phyloP scores from a whole-genome alignment of 1,140 invertebrate genomes.

The Teleopsis dalmanni region DNA sequence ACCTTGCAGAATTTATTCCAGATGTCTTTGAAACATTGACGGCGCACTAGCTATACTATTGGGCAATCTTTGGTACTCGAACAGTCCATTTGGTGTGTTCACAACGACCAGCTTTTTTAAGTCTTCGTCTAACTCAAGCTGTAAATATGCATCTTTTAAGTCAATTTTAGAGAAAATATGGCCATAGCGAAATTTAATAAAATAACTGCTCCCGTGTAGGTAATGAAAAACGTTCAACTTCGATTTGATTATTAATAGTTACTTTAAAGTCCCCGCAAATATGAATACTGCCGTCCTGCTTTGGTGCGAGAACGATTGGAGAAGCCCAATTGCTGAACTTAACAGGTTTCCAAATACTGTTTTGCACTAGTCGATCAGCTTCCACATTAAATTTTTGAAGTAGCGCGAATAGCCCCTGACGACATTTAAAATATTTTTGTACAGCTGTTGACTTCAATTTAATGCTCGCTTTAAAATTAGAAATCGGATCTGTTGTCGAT shows the following conservation, averaged over 20 bases:
- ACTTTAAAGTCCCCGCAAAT: conserved; percentile 45
- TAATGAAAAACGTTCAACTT: conserved; percentile 34
- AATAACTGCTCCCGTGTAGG: conserved; percentile 30
- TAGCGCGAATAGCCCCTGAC: conserved; percentile 20
- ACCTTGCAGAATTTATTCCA: conserved; percentile 26
- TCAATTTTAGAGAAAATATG: conserved; percentile 29
- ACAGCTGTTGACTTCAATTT: conserved; percentile 1
- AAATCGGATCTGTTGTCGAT: too few relatives aligned
- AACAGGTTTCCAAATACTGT: conserved; percentile 18
- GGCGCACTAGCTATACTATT: conserved; percentile 38
- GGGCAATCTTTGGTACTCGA: conserved; percentile 39
- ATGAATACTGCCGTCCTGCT: conserved; percentile 35
- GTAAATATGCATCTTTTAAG: conserved; percentile 21
- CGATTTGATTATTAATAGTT: conserved; percentile 24
- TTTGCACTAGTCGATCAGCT: conserved; percentile 18
- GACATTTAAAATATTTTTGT: conserved; percentile 5
- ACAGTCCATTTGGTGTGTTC: conserved; percentile 34
- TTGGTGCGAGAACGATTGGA: conserved; percentile 45
- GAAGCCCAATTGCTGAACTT: too few relatives aligned
- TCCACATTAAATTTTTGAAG: conserved; percentile 22
- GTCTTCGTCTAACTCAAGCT: too few relatives aligned
- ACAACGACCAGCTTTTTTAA: conserved; percentile 16
- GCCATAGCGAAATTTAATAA: conserved; percentile 30
- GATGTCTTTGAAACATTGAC: conserved; percentile 34
- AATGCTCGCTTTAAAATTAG: conserved; percentile 7